A percentile compares a stretch with the other conserved stretches of the same genome.
These are phyloP conservation scores for Lacerta bilineata DNA, from an alignment of 2,797 vertebrate species.

Conservation along the genomic window DNA sequence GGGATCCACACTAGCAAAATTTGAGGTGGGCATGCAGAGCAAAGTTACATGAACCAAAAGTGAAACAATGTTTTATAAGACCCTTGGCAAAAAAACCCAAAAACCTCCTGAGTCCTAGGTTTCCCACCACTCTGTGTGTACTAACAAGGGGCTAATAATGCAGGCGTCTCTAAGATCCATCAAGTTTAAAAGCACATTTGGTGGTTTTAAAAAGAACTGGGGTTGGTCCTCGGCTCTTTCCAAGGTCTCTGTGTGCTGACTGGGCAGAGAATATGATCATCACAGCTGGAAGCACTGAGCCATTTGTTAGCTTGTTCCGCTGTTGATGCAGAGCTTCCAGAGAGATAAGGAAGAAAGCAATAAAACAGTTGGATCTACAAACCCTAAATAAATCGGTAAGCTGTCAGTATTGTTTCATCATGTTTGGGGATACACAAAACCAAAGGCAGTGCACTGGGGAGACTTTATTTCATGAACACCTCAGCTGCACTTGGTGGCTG, in stretches of 20 bases:
- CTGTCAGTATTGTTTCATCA: not conserved
- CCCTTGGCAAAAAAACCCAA: slow-evolving; percentile 1
- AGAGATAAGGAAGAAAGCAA: not conserved
- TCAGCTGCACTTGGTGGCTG: not conserved
- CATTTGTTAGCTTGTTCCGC: slow-evolving; percentile 20
- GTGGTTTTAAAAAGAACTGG: slow-evolving; percentile 15
- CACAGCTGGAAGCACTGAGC: not conserved
- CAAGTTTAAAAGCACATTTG: slow-evolving; percentile 31
- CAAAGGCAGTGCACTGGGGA: not conserved
- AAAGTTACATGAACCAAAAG: slow-evolving; percentile 25
- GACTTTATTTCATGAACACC: not conserved
- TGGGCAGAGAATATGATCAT: slow-evolving; percentile 2
- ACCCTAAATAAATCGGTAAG: not conserved
- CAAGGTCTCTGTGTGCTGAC: slow-evolving; percentile 13
- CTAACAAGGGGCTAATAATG: slow-evolving; percentile 26
- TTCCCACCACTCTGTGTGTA: rapidly evolving
- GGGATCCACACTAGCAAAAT: slow-evolving; percentile 41
- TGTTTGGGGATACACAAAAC: not conserved
- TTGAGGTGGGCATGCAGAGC: slow-evolving; percentile 22
- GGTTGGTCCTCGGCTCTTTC: not conserved
- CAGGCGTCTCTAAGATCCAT: slow-evolving; percentile 42
- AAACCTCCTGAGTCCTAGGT: not conserved
- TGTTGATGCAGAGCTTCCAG: not conserved
- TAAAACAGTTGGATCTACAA: not conserved
- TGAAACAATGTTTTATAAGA: slow-evolving; percentile 35